Base-by-base conservation (phyloP, 2,113 vertebrate species). In the Peucedramus taeniatus region DNA sequence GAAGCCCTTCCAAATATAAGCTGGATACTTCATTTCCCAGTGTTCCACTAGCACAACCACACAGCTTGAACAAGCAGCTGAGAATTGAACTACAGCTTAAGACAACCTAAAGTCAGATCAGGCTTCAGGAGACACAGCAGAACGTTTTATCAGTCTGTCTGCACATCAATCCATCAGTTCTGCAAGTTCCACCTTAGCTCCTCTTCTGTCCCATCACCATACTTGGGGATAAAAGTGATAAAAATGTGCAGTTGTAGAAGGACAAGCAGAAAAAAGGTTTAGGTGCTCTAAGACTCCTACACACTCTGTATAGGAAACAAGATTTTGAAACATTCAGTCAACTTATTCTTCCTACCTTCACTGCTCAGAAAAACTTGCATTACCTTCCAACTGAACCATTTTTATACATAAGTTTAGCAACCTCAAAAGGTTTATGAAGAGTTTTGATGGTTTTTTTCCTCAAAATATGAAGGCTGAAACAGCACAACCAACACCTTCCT, bases 211-310 rank as follows among this genome's bases (percentile, higher is more conserved):
- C 57, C 16, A 16, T 7, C 50, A 70, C 18, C 27, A 30, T 33
- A 22, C 10, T 7, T 33, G 2, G 6, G 15, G 31, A 69, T 23
- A 39, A 30, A 57, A 56, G 5, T 12, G 15, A 51, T 22, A 60
- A 45, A 66, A 69, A 7, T 13, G 10, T 27, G 31, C 37, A 57
- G 31, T 2, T 83, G 49, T 74, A 47, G 16, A 72, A 77, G 7
- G 9, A 56, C 7, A 78, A 56, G 59, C 16, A 89, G 37, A 69
- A 51, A 65, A 84, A 65, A 7, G 1, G 18, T 33, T 82, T 8
- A 37, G 8, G 5, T 49, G 10, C 7, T 3, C 0, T 8, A 85
- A 66, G 35, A 60, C 8, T 72, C n/a, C 42, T n/a, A 40, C 15
- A 50, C 3, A 18, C 6, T 21, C 45, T 26, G 4, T 27, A 65